Evolutionary conservation across 2,888 invertebrate genomes (phyloP), one percentile per base, ranked within the genome.

Genomic region (Rosalia funebris): DNA sequence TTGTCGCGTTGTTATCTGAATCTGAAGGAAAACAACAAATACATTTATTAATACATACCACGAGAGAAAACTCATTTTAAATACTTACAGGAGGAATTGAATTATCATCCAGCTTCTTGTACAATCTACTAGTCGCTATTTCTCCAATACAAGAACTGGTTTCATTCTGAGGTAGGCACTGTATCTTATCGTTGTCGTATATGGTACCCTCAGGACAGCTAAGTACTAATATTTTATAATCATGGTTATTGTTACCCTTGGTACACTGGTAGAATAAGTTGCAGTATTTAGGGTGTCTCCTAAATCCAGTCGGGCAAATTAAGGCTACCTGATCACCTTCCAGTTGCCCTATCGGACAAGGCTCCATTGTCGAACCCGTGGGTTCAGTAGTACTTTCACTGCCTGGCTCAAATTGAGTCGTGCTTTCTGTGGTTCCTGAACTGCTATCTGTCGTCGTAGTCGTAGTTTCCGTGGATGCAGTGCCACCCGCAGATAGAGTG

Each of bases 231-330:
- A 93, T 84, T 76, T 90, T 92, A n/a, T 90, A 82, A 66, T 92
- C 89, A 75, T 88, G 87, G 42, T 82, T 87, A 19, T 87, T 85
- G 57, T 86, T 85, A 16, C 61, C 58, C 69, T 86, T 87, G 12
- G 89, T 89, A 72, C 93, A 94, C 79, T 93, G 93, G 77, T 94
- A 94, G 82, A 93, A 93, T 70, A 91, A 80, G 74, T 91, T 91
- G 72, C 93, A 93, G 75, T 90, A 89, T 77, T 90, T 91, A 0
- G 93, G 92, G 84, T 94, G 93, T 65, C 92, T 84, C 74, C 86
- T 86, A 81, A 94, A 93, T 32, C 93, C 92, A 3, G 92, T 91
- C 5, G 93, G 93, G 75, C 93, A 94, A 1, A 92, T 87, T 57
- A 89, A 85, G 10, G 89, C 81, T 64, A 89, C 83, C 81, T 93